Percentiles rank a stretch among this genome's conserved stretches.
phyloP scores from a whole-genome alignment of 2,888 invertebrate genomes.

The Notocelia uddmanniana region DNA sequence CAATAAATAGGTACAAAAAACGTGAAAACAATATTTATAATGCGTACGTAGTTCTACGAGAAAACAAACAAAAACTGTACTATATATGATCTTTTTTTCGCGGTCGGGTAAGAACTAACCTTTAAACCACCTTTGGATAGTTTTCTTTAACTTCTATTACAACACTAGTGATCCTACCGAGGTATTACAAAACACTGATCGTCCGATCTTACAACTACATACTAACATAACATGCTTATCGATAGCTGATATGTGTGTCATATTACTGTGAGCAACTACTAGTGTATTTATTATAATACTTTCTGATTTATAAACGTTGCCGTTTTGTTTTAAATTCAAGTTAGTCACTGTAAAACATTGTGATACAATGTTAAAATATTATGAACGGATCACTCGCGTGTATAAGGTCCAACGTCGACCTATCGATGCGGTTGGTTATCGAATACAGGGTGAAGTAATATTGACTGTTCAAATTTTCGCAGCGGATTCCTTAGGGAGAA shows the following conservation, averaged over 20 bases:
- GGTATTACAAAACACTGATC: background rate
- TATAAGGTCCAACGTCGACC: too few species aligned
- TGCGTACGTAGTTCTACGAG: too few species aligned
- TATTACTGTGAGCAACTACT: background rate
- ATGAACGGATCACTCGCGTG: too few species aligned
- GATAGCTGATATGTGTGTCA: background rate
- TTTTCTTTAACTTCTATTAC: background rate
- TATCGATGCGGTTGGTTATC: too few species aligned
- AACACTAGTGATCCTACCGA: background rate
- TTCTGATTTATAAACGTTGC: background rate
- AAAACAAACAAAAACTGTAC: too few species aligned
- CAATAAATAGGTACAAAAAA: too few species aligned
- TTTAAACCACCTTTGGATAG: background rate
- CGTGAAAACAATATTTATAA: too few species aligned
- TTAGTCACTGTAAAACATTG: background rate
- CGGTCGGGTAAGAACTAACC: background rate
- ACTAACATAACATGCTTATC: background rate
- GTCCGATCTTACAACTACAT: background rate
- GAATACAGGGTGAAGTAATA: too few species aligned
- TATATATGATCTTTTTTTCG: too few species aligned
- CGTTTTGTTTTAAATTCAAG: background rate
- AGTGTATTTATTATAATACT: background rate
- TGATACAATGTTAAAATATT: background rate
- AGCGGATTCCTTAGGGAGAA: too few species aligned
- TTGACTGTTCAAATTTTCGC: too few species aligned